These are phyloP conservation scores for Talpa occidentalis DNA, from an alignment of 2,113 vertebrate species.

Conservation along the genomic window DNA sequence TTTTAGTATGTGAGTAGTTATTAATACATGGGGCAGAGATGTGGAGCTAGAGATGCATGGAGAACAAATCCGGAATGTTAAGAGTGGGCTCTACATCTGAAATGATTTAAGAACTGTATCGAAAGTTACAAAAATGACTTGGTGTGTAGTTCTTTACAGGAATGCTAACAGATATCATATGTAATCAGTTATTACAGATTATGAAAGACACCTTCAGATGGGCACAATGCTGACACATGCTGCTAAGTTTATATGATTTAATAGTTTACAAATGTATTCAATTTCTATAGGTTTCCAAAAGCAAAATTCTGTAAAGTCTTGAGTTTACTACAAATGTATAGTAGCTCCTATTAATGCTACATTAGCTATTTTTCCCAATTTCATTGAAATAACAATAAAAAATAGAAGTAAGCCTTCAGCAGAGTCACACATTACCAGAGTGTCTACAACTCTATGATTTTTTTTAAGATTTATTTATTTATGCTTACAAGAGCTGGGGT, in stretches of 20 bases:
- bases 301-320: background rate
- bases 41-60: background rate
- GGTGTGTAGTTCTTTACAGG: background rate
- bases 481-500: too few species aligned
- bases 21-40: background rate
- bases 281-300: constrained; percentile 7
- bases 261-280: background rate
- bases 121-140: background rate
- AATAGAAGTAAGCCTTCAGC: background rate
- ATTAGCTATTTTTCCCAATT: background rate
- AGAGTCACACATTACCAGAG: background rate
- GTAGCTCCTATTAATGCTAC: background rate
- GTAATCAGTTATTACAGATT: background rate
- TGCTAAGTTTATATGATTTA: background rate
- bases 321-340: background rate
- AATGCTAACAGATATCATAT: background rate
- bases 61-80: background rate
- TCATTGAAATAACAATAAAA: constrained; percentile 12
- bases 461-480: too few species aligned
- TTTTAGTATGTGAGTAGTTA: background rate
- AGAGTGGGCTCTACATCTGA: background rate
- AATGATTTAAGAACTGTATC: background rate
- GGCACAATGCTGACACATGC: background rate
- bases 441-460: background rate
- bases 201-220: background rate